Evolutionary conservation across 2,113 vertebrate species (phyloP).

Genomic region (Anguilla rostrata): DNA sequence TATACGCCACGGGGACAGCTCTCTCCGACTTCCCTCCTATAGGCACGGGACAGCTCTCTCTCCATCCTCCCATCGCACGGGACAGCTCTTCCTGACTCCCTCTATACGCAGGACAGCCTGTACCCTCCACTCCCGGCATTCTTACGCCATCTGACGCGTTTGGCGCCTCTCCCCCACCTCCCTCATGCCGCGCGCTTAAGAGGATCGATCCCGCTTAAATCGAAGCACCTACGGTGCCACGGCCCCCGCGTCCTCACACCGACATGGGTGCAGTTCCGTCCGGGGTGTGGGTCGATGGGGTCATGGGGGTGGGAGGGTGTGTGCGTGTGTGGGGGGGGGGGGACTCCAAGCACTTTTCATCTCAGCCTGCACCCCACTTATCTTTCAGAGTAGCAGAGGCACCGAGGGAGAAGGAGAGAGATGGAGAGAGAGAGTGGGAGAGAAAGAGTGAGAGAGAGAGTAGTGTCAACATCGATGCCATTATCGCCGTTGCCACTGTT

Average conservation of each 20-base stretch:
- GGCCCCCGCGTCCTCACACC: not conserved
- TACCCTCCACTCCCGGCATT: not conserved
- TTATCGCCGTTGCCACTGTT: not conserved
- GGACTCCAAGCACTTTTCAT: conserved; percentile 27
- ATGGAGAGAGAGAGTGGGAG: not conserved
- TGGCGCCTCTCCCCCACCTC: not conserved
- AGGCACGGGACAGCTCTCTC: too few relatives aligned
- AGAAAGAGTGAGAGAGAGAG: not conserved
- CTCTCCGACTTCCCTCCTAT: not conserved
- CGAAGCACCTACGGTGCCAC: conserved; percentile 15
- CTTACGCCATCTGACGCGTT: conserved; percentile 25
- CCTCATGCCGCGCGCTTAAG: conserved; percentile 15
- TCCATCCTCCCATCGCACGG: too few relatives aligned
- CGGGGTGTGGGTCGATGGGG: not conserved
- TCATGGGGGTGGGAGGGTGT: too few relatives aligned
- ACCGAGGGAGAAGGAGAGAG: conserved; percentile 20
- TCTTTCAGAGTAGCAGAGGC: conserved; percentile 10
- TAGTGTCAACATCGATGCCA: not conserved
- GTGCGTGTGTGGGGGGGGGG: too few relatives aligned
- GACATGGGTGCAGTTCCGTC: conserved; percentile 30
- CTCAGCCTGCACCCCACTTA: conserved; percentile 43
- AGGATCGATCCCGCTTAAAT: conserved; percentile 24
- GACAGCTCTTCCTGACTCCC: too few relatives aligned
- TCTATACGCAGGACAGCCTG: not conserved
- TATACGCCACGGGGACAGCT: not conserved